Evolutionary conservation across 2,113 vertebrate genomes (phyloP).

Genomic region (Sylvia atricapilla): DNA sequence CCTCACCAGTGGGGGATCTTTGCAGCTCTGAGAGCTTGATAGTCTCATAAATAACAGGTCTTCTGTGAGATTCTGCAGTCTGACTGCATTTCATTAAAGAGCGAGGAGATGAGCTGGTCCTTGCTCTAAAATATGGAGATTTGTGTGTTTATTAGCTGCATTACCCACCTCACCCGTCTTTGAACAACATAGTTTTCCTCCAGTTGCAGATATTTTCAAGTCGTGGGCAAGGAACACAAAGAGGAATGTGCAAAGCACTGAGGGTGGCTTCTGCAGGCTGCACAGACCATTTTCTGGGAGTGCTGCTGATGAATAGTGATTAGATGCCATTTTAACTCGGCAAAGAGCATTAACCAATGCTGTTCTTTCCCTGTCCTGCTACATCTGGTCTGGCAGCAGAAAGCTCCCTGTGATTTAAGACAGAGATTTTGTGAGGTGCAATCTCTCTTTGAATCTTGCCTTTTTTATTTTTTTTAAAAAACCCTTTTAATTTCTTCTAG

Average conservation of each 20-base stretch:
- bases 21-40: not conserved
- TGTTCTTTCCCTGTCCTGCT: not conserved
- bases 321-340: not conserved
- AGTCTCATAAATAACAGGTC: not conserved
- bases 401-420: not conserved
- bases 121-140: not conserved
- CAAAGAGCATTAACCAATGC: not conserved
- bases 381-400: not conserved
- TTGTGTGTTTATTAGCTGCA: not conserved
- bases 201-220: not conserved
- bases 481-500: not conserved
- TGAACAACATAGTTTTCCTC: not conserved
- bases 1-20: not conserved
- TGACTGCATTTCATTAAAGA: not conserved
- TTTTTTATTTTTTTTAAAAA: not conserved
- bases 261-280: not conserved
- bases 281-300: rapidly evolving
- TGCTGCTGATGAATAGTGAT: not conserved
- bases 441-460: not conserved
- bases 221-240: rapidly evolving
- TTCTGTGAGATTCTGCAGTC: not conserved
- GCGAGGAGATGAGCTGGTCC: not conserved
- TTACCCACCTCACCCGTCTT: not conserved
- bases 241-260: not conserved
- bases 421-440: not conserved